Base-by-base conservation (phyloP, 92 coral and sea anemone genomes). In the Anthopleura xanthogrammica region DNA sequence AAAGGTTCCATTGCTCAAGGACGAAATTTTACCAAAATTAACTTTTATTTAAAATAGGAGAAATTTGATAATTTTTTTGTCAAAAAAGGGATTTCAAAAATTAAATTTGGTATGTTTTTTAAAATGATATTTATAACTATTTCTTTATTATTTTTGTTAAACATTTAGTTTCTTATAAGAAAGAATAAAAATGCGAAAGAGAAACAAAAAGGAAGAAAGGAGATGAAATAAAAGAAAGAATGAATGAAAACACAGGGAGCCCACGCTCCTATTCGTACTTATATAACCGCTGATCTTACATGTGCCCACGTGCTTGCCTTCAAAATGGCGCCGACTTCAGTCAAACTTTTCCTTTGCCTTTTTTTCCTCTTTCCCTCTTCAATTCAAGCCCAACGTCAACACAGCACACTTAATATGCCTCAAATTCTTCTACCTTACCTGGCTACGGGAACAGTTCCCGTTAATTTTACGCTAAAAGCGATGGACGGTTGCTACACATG, bases 381-480 rank as follows among this genome's bases (percentile, higher is more conserved):
- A 3, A 70, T 72, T 14, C 77, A 48, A 17, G 89, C 87, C 41
- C 90, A 95, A 42, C 90, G 85, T 55, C 96, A 86, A 62, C 99
- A 92, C 75, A 92, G 90, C 78, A 83, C 95, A 12, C 89, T 96
- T 36, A 96, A 96, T 76, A 93, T 96, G 66, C 93, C 97, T 9
- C 92, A 89, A 72, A 88, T 96, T 8, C 86, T 96, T 60, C 80
- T 96, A 42, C 98, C 99, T 9, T 96, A 91, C 84, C 90, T 88
- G 11, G 92, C 99, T n/a, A 92, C 91, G 65, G 99, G 99, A 16
- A 88, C 99, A 10, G 95, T 88, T 14, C 90, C 95, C 66, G 97
- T 91, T 11, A 96, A 94, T 87, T 96, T 96, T 74, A 90, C 98
- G 12, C 80, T 96, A 7, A 90, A 91, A 87, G 99, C 98, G 11